Percentiles rank a stretch among this genome's conserved stretches.
These are phyloP conservation scores for Battus philenor DNA, from an alignment of 1,140 invertebrate genomes.

Conservation along the genomic window DNA sequence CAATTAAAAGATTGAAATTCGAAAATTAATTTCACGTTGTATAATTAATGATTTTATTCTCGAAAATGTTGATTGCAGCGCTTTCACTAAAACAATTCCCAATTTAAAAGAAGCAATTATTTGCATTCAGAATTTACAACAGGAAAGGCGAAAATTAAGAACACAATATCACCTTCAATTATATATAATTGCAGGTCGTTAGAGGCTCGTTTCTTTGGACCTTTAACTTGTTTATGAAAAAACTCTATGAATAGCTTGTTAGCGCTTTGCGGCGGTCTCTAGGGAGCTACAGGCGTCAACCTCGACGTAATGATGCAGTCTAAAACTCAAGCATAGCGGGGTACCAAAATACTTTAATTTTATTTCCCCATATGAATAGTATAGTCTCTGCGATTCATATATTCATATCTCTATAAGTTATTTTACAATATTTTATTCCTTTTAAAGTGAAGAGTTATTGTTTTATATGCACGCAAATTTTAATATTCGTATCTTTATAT, in stretches of 20 bases:
- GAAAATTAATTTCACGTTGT: too few relatives aligned
- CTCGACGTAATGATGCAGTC: conserved; percentile 26
- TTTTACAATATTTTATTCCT: too few relatives aligned
- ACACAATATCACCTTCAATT: conserved; percentile 43
- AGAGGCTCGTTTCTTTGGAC: conserved; percentile 42
- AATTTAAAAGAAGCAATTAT: conserved; percentile 10
- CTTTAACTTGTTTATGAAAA: conserved; percentile 53
- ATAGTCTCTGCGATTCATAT: too few relatives aligned
- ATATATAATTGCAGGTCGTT: conserved; percentile 50
- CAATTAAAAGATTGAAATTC: too few relatives aligned
- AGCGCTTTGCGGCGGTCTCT: conserved; percentile 47
- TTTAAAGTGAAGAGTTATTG: too few relatives aligned
- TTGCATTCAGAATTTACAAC: conserved; percentile 13
- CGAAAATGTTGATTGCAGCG: conserved; percentile 6
- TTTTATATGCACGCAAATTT: too few relatives aligned
- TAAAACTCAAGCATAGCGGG: background rate
- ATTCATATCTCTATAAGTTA: too few relatives aligned
- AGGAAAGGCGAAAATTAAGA: conserved; percentile 23
- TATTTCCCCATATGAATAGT: too few relatives aligned
- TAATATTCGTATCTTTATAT: too few relatives aligned
- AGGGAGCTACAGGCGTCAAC: conserved; percentile 33
- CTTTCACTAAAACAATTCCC: conserved; percentile 4
- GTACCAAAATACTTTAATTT: too few relatives aligned
- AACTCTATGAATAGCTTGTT: conserved; percentile 59
- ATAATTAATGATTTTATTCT: too few relatives aligned